These are phyloP conservation scores for Polymixis flavicincta DNA, from an alignment of 2,888 invertebrate species.

Conservation along the genomic window DNA sequence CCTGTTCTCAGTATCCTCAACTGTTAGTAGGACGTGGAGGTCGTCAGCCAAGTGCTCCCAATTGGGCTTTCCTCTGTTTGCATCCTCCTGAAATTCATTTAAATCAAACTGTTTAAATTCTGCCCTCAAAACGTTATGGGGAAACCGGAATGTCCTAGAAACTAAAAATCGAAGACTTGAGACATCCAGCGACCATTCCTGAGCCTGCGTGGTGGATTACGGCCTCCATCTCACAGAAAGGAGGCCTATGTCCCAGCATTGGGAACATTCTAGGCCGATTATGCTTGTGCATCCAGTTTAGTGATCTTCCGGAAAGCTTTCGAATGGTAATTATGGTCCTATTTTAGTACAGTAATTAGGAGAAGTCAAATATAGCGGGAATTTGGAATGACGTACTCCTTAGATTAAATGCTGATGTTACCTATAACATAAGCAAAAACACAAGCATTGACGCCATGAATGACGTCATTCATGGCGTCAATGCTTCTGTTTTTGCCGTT, in stretches of 20 bases:
- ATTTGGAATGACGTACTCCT: conserved; percentile 50
- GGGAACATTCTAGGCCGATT: neutral
- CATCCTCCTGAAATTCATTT: conserved; percentile 95
- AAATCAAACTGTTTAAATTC: conserved; percentile 23
- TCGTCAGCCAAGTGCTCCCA: conserved; percentile 99
- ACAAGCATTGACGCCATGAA: too few relatives aligned
- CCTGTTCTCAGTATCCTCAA: conserved; percentile 99
- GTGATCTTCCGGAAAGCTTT: conserved; percentile 32
- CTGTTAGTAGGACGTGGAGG: conserved; percentile 99
- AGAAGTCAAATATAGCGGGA: conserved; percentile 56
- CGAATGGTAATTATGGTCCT: conserved; percentile 42
- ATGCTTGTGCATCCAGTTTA: conserved; percentile 22
- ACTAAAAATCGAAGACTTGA: neutral
- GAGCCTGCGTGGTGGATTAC: neutral
- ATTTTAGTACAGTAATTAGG: conserved; percentile 58
- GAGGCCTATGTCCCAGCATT: neutral
- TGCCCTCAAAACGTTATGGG: neutral
- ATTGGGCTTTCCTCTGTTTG: conserved; percentile 99
- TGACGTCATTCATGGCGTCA: too few relatives aligned
- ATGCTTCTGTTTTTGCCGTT: too few relatives aligned
- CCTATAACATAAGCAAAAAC: too few relatives aligned
- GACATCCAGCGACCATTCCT: neutral
- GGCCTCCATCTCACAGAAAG: neutral
- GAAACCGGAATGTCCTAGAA: neutral
- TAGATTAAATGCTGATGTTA: conserved; percentile 33